A percentile compares a stretch with the other conserved stretches of the same genome.
Evolutionary conservation across 2,888 invertebrate genomes (phyloP).

Genomic region (Koerneria pararmatus): DNA sequence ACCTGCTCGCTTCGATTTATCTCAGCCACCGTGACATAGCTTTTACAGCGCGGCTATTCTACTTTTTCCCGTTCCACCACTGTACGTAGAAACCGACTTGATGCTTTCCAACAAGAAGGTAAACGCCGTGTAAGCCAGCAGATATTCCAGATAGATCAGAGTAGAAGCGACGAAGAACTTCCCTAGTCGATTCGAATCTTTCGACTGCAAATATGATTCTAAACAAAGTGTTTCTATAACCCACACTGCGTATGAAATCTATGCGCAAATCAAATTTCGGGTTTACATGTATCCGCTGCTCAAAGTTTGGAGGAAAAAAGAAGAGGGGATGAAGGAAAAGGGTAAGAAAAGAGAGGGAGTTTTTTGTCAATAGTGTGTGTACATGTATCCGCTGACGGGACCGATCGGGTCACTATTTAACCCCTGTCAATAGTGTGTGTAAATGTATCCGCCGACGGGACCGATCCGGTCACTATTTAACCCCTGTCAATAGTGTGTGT

Average conservation of each 20-base stretch:
- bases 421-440: too few species aligned
- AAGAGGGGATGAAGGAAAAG: background rate
- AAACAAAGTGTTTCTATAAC: too few species aligned
- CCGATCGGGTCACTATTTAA: too few species aligned
- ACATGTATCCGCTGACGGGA: too few species aligned
- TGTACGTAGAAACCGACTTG: constrained; percentile 29
- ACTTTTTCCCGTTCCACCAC: background rate
- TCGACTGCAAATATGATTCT: constrained; percentile 30
- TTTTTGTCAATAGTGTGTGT: too few species aligned
- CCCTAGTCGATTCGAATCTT: constrained; percentile 30
- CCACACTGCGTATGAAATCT: too few species aligned
- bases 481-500: too few species aligned
- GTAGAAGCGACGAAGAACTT: constrained; percentile 44
- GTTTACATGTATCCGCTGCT: too few species aligned
- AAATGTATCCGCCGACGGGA: too few species aligned
- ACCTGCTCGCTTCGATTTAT: too few species aligned
- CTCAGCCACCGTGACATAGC: background rate
- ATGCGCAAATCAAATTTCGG: too few species aligned
- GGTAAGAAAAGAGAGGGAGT: constrained; percentile 17
- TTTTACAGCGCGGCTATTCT: background rate
- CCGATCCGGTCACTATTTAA: too few species aligned
- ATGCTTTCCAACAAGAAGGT: constrained; percentile 42
- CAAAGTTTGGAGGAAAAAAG: background rate
- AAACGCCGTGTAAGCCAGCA: constrained; percentile 39
- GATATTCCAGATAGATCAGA: constrained; percentile 46